A percentile compares a stretch with the other conserved stretches of the same genome.
Conservation (phyloP, 2,113 vertebrate genomes). For the Corvus cornix region DNA sequence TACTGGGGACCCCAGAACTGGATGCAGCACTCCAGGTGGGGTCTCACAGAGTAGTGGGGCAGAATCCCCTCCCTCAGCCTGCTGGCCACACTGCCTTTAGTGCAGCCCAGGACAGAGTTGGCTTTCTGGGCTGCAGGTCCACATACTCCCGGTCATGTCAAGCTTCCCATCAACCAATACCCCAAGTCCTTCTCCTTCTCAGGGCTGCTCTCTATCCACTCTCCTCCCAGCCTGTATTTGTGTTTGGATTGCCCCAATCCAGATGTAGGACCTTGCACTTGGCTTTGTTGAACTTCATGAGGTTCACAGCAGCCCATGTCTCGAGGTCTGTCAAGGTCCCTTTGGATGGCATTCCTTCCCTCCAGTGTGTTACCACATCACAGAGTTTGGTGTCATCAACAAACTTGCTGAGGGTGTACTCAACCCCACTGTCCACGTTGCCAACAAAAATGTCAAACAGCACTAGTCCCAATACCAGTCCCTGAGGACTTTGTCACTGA, state of each 20-base stretch:
- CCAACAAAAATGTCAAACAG: not conserved
- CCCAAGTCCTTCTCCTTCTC: not conserved
- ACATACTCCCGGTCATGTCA: not conserved
- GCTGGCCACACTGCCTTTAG: not conserved
- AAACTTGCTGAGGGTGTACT: not conserved
- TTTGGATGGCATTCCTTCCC: not conserved
- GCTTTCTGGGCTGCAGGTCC: not conserved
- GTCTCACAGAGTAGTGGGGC: not conserved
- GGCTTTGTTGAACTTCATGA: not conserved
- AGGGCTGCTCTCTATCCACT: not conserved
- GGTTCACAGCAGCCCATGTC: not conserved
- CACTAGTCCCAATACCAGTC: not conserved
- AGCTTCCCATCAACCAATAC: not conserved
- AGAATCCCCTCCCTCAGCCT: not conserved
- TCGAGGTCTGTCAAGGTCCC: not conserved
- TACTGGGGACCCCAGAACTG: not conserved
- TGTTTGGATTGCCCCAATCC: not conserved
- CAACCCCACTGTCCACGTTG: fast-evolving
- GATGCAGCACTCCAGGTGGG: not conserved
- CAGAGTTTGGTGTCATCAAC: fast-evolving
- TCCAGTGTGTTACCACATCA: not conserved
- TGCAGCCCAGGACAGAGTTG: not conserved
- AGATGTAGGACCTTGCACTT: not conserved
- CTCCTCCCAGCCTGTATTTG: not conserved
- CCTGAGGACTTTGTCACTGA: not conserved